phyloP scores from a whole-genome alignment of 2,888 invertebrate genomes.

The Acanthoscelides obtectus region DNA sequence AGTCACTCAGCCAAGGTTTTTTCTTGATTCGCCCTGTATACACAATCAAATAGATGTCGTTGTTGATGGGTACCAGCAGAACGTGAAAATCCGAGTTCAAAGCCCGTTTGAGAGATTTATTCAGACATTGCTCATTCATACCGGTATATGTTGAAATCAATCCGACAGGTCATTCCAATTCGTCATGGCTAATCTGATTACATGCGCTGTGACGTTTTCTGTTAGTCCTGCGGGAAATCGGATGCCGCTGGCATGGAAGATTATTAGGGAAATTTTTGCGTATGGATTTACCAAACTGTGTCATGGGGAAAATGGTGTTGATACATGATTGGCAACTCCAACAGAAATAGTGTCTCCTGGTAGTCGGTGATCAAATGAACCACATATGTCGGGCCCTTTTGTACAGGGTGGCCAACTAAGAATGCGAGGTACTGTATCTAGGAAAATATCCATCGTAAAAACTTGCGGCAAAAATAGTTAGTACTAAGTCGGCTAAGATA shows the following conservation, averaged over 20 bases:
- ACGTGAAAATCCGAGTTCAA: not conserved
- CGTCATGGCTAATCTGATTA: not conserved
- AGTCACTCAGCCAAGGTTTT: too few relatives aligned
- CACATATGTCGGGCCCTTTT: too few relatives aligned
- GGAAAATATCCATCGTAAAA: too few relatives aligned
- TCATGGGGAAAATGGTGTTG: not conserved
- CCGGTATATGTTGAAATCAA: not conserved
- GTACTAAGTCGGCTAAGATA: too few relatives aligned
- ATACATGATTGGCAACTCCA: too few relatives aligned
- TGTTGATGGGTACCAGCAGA: not conserved
- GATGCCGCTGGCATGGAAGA: not conserved
- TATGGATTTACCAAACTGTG: not conserved
- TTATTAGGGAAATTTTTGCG: not conserved
- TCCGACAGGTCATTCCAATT: not conserved
- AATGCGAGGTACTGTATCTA: too few relatives aligned
- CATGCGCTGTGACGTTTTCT: not conserved
- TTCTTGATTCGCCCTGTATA: too few relatives aligned
- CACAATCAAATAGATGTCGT: not conserved
- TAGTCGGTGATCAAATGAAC: too few relatives aligned
- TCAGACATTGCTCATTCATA: not conserved
- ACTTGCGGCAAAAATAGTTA: too few relatives aligned
- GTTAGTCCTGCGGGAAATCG: not conserved
- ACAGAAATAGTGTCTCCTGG: too few relatives aligned
- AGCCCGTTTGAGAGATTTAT: not conserved
- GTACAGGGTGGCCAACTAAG: too few relatives aligned